phyloP scores from a whole-genome alignment of 2,797 vertebrate genomes.

The Chrosomus eos region DNA sequence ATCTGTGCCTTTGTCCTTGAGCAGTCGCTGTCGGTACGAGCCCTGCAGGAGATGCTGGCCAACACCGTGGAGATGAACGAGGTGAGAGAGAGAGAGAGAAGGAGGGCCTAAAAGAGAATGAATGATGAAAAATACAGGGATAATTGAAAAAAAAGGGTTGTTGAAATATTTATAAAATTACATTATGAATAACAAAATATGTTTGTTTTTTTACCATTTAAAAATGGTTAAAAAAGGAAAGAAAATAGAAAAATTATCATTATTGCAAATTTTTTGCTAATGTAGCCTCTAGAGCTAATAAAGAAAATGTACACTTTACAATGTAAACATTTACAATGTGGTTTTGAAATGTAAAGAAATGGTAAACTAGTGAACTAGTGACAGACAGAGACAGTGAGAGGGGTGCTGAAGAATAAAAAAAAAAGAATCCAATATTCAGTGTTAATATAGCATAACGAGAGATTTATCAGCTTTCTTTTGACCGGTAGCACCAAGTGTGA shows the following conservation, averaged over 20 bases:
- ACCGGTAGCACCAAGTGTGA: background rate
- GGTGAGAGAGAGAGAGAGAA: constrained; percentile 71
- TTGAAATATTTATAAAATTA: background rate
- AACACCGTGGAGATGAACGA: constrained; percentile 88
- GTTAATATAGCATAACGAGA: background rate
- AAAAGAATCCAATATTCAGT: background rate
- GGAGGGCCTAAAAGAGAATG: background rate
- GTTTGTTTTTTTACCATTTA: background rate
- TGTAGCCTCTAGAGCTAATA: background rate
- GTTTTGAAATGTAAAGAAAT: background rate
- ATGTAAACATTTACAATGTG: no score
- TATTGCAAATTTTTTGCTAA: background rate
- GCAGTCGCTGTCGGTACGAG: constrained; percentile 92
- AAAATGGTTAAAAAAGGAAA: background rate
- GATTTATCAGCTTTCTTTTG: background rate
- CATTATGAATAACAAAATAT: background rate
- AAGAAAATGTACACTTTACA: background rate
- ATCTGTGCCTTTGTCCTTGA: constrained; percentile 88
- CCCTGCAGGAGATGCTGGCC: constrained; percentile 94
- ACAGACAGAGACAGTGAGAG: background rate
- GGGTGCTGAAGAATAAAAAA: background rate
- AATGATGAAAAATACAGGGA: background rate
- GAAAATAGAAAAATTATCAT: background rate
- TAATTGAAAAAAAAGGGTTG: background rate
- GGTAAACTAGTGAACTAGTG: background rate